Percentiles rank a stretch among this genome's conserved stretches.
phyloP scores from a whole-genome alignment of 2,888 invertebrate genomes.

The Apamea crenata region DNA sequence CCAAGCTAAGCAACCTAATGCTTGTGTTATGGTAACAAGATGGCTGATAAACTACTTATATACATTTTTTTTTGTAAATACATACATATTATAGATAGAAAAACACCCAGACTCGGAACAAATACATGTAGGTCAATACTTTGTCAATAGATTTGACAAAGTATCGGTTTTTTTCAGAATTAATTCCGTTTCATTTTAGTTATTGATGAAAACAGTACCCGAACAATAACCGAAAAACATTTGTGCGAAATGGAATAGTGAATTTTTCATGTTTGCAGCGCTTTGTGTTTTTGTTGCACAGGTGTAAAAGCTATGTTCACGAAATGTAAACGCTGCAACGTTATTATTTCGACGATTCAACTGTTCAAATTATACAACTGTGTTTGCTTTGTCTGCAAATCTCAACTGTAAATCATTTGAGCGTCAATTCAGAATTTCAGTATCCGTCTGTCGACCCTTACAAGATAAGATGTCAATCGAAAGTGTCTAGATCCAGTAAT shows the following conservation, averaged over 20 bases:
- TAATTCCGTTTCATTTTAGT: not conserved
- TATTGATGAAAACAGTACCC: not conserved
- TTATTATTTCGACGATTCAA: conserved; percentile 9
- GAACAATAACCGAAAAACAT: not conserved
- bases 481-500: conserved; percentile 18
- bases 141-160: too few species aligned
- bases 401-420: conserved; percentile 12
- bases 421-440: not conserved
- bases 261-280: conserved; percentile 1
- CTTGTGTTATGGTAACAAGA: too few species aligned
- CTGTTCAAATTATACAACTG: conserved; percentile 1
- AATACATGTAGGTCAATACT: too few species aligned
- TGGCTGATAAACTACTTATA: too few species aligned
- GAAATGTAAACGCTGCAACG: conserved; percentile 5
- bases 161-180: not conserved
- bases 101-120: too few species aligned
- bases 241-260: not conserved
- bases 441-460: not conserved
- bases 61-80: too few species aligned
- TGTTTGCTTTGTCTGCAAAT: conserved; percentile 8
- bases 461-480: not conserved
- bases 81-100: too few species aligned
- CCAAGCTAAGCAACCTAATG: too few species aligned
- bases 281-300: not conserved
- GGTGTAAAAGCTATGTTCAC: conserved; percentile 24